Evolutionary conservation across 2,113 vertebrate species (phyloP).

Genomic region (Ictalurus punctatus): DNA sequence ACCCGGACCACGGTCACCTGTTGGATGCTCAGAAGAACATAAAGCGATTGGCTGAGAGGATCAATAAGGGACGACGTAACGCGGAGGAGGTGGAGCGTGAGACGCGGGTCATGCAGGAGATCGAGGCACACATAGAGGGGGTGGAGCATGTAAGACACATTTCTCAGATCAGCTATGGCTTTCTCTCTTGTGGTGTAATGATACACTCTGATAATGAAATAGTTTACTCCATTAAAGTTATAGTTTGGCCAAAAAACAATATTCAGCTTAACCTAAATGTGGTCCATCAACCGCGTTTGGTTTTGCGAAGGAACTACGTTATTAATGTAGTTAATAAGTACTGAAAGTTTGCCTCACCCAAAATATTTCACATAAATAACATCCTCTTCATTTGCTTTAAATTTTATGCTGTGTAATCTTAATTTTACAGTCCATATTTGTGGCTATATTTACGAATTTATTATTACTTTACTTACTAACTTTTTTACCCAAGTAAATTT

Average conservation of each 20-base stretch:
- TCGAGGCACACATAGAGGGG: constrained; percentile 96
- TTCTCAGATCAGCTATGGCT: neutral
- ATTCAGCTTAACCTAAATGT: neutral
- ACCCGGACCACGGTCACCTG: constrained; percentile 86
- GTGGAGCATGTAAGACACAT: constrained; percentile 85
- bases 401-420: neutral
- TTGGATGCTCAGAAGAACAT: constrained; percentile 92
- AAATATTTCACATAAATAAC: neutral
- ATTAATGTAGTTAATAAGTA: neutral
- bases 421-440: neutral
- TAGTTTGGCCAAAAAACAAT: neutral
- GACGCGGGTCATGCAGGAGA: constrained; percentile 93
- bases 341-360: neutral
- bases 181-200: neutral
- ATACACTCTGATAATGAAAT: neutral
- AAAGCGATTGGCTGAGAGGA: constrained; percentile 92
- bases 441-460: neutral
- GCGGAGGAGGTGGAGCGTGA: constrained; percentile 95
- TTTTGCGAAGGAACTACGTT: neutral
- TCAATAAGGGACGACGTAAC: constrained; percentile 92
- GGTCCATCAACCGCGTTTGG: neutral
- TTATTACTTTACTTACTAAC: neutral
- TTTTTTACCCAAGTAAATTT: too few species aligned
- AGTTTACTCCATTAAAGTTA: neutral
- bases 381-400: neutral